Evolutionary conservation across 2,113 vertebrate species (phyloP), one percentile per base, ranked within the genome.

Genomic region (Cryptotis parvus): DNA sequence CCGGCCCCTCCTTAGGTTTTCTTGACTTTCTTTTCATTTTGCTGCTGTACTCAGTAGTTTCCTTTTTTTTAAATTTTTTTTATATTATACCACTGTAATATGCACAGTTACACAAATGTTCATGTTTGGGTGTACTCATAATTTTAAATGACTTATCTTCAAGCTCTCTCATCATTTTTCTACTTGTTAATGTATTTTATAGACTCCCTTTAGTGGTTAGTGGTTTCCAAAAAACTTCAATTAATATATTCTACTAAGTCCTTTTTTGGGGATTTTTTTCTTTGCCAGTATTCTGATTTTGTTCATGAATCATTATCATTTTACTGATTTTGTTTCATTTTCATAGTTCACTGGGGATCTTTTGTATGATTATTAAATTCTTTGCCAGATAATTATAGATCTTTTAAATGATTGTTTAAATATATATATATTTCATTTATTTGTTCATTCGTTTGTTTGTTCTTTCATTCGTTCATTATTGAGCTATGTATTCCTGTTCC

Each of bases 221-320:
- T 74, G 68, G 66, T 49, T 37, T 93, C 84, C 58, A 22, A 75
- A 14, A 12, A n/a, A n/a, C n/a, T 82, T 90, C 55, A 35, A 15
- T 69, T 58, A 26, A 79, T 43, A 4, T 66, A 35, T 86, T 85
- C 37, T 81, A n/a, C 80, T 24, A 33, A 9, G 9, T 93, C 31
- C 5, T 68, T 22, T 70, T 45, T 85, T 79, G 20, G 18, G 22
- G 18, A 24, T 33, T 1, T 55, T 16, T 58, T 66, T 8, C 24
- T 68, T 82, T 87, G 29, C 61, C 79, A 78, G n/a, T 81, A 75
- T 66, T 85, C 26, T 84, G 1, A 55, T 81, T 90, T 84, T 89
- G 11, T 55, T 81, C 35, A 58, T 24, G 11, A 2, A 43, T 76
- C 29, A 79, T 49, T 80, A 43, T 76, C 24, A 79, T 49, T 80